Base-by-base conservation (phyloP, 1,140 invertebrate genomes). In the Homalodisca vitripennis region DNA sequence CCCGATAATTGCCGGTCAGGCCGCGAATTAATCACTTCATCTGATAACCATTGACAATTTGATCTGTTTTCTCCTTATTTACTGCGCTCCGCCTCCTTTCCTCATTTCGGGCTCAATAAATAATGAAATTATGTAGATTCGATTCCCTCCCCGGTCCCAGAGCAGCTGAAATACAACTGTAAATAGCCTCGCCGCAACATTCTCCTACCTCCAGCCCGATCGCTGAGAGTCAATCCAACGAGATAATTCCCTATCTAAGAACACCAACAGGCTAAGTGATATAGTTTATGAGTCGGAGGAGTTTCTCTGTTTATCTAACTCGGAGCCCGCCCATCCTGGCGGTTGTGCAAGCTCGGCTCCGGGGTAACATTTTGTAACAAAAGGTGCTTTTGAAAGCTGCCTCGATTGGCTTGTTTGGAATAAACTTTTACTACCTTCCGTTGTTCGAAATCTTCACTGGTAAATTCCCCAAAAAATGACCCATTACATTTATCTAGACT, bases 41-140 rank as follows among this genome's bases (percentile, higher is more conserved):
- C 17, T 20, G 48, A 51, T 51, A 51, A 51, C 48, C 48, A 22
- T 51, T 51, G 48, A 51, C 48, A 51, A 51, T 51, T 51, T 51
- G 48, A 51, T 51, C 48, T 51, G 48, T 51, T 51, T 51, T 51
- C 48, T 51, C 48, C 48, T 51, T 51, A 51, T 51, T 51, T 51
- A 51, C 48, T 6, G 48, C 48, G 14, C 14, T 22, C 48, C 48
- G 48, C 48, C 48, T 22, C 48, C 48, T 51, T 51, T 51, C 48
- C 48, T 51, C 48, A 51, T 51, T 51, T 51, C 48, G 48, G 48
- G 48, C 6, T 22, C 48, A 22, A 51, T 51, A 51, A 51, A 51
- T 51, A 51, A 51, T 51, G 48, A 22, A 51, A 51, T 51, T 51
- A 51, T 51, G 48, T 51, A 51, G 48, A 51, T 51, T 22, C 48